These are phyloP conservation scores for Otolemur crassicaudatus DNA, from an alignment of 2,797 vertebrate species.

Conservation along the genomic window DNA sequence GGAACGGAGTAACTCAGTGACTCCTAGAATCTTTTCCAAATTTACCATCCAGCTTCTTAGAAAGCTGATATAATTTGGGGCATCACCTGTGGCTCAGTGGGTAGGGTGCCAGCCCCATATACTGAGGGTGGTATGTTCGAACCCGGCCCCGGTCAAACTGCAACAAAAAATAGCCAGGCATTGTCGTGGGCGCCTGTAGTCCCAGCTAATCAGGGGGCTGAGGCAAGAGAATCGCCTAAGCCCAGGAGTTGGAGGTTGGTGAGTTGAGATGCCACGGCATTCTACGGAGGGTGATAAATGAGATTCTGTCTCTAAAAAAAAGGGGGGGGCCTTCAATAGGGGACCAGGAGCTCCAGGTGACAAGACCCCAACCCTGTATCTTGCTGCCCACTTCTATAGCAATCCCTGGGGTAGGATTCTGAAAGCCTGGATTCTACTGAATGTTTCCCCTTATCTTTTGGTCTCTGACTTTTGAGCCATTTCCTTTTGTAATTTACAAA, in stretches of 20 bases:
- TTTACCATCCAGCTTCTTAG: not conserved
- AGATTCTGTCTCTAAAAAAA: not conserved
- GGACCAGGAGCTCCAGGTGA: not conserved
- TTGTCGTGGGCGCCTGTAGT: too few species aligned
- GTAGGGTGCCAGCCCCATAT: too few species aligned
- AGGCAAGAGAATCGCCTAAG: too few species aligned
- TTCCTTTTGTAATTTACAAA: conserved; percentile 83
- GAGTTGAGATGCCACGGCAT: too few species aligned
- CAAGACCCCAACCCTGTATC: fast-evolving
- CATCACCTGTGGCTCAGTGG: too few species aligned
- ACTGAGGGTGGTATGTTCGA: too few species aligned
- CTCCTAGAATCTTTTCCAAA: not conserved
- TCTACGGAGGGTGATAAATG: too few species aligned
- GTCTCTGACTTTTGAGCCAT: conserved; percentile 68
- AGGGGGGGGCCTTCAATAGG: not conserved
- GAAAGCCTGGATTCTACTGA: not conserved
- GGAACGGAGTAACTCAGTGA: not conserved
- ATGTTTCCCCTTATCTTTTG: conserved; percentile 67
- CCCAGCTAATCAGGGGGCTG: too few species aligned
- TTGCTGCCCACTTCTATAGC: not conserved
- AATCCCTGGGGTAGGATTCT: not conserved
- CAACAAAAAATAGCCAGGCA: too few species aligned
- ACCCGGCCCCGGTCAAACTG: too few species aligned
- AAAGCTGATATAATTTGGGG: not conserved
- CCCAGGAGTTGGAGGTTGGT: too few species aligned